Base-by-base conservation (phyloP, 1,140 invertebrate species). In the Achroia grisella region DNA sequence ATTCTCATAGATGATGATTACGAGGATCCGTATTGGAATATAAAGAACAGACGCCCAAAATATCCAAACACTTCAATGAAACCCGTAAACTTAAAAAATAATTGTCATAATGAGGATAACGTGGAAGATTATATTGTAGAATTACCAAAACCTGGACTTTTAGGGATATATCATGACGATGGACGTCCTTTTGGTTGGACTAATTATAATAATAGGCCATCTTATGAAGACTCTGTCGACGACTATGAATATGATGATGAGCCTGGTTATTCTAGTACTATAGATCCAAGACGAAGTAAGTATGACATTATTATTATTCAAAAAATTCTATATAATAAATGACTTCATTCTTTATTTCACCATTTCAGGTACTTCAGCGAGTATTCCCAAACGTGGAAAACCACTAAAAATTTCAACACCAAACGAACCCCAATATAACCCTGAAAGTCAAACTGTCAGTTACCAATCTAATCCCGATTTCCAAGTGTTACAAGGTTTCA, bases 381-480 rank as follows among this genome's bases (percentile, higher is more conserved):
- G 53, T 44, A 14, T 32, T 14, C 40, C 37, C 23, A 57, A 46
- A 44, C 54, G 43, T 8, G 31, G 39, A 10, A 69, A 44, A 48
- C 64, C 74, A 35, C 47, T 52, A 30, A 67, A 66, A 56, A 11
- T 71, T 33, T 50, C 56, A 8, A 50, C 55, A 10, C 42, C 42
- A 40, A 48, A 66, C 1, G 48, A 67, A 39, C 10, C 31, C 5
- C 42, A 43, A 14, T 49, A 42, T 17, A 46, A 54, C 40, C 39
- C 59, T n/a, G 66, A 62, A 44, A 70, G 57, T 28, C 62, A 68
- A 40, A 69, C 61, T 2, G 60, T 83, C 6, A 70, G 43, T 42
- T 80, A 69, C 45, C 65, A 73, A 27, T 77, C 76, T 1, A 71
- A 71, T 37, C 80, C 80, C 37, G 64, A 84, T 54, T 84, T 84